phyloP scores from a whole-genome alignment of 2,113 vertebrate species.

The human (Homo sapiens) region GRCh38 chr1:192096001-192096500 shows the following conservation, averaged over 20 bases:
- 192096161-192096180: neutral
- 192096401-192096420: neutral
- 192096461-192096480: neutral
- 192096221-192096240: neutral
- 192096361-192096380: neutral
- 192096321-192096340: fast-evolving
- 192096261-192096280: neutral
- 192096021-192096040: neutral
- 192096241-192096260: neutral
- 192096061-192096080: neutral
- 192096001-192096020: neutral
- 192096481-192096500: neutral
- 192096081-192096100: neutral
- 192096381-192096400: neutral
- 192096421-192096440: neutral
- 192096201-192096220: neutral
- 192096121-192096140: neutral
- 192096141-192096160: neutral
- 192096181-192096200: neutral
- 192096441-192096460: neutral
- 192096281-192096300: neutral
- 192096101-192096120: neutral
- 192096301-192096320: neutral
- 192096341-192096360: neutral
- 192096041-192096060: neutral